A percentile compares a stretch with the other conserved stretches of the same genome.
phyloP scores from a whole-genome alignment of 2,888 invertebrate species.

The Julus scandinavius region DNA sequence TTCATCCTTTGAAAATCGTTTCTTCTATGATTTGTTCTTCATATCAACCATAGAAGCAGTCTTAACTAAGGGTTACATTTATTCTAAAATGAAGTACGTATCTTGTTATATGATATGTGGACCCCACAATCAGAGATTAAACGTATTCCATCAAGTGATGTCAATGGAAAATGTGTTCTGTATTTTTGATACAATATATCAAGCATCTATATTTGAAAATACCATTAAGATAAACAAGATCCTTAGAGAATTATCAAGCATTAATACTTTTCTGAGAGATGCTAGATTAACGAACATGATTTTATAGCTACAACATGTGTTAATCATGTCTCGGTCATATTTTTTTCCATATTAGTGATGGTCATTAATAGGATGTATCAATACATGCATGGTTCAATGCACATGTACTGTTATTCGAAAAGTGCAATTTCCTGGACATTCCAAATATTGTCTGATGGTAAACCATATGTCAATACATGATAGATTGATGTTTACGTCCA shows the following conservation, averaged over 20 bases:
- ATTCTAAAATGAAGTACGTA: background rate
- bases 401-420: background rate
- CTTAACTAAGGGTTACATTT: background rate
- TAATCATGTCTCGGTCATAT: background rate
- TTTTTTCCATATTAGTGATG: background rate
- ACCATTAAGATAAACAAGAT: background rate
- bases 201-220: background rate
- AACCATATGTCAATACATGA: conserved; percentile 7
- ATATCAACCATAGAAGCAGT: background rate
- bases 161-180: too few relatives aligned
- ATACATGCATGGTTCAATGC: background rate
- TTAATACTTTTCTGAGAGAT: background rate
- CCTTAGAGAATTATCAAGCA: background rate
- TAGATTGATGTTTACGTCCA: background rate
- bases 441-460: background rate
- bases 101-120: background rate
- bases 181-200: too few relatives aligned
- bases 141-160: too few relatives aligned
- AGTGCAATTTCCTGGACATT: background rate
- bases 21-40: background rate
- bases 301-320: too few relatives aligned
- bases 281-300: too few relatives aligned
- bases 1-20: background rate
- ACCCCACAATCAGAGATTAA: too few relatives aligned
- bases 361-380: background rate